phyloP scores from a whole-genome alignment of 2,888 invertebrate genomes.

The Ligdia adustata region DNA sequence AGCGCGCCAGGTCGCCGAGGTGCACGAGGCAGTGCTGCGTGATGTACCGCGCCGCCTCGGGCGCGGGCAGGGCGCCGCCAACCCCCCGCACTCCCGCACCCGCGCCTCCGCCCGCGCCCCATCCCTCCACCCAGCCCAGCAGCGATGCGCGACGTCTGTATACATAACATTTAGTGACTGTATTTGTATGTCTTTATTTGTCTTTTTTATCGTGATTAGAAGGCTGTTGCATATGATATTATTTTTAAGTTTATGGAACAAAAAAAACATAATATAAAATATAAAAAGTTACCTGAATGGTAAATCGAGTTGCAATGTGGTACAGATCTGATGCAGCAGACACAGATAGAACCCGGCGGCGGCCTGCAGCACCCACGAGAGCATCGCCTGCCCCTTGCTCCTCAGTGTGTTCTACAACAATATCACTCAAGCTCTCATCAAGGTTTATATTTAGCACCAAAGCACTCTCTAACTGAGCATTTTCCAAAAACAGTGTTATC shows the following conservation, averaged over 20 bases:
- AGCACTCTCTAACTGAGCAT: too few species aligned
- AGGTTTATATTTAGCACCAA: too few species aligned
- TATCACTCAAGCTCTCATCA: neutral
- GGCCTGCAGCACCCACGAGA: slow-evolving; percentile 92
- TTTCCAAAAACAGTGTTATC: too few species aligned
- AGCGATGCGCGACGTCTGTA: slow-evolving; percentile 71
- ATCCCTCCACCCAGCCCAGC: slow-evolving; percentile 70
- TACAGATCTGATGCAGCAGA: slow-evolving; percentile 91
- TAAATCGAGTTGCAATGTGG: slow-evolving; percentile 91
- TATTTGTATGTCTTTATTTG: too few species aligned
- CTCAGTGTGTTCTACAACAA: too few species aligned
- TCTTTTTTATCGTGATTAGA: too few species aligned
- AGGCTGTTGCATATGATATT: too few species aligned
- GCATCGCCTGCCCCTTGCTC: slow-evolving; percentile 89
- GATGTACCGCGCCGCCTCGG: slow-evolving; percentile 91
- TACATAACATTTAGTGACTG: too few species aligned
- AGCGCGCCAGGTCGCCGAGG: slow-evolving; percentile 93
- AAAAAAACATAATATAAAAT: too few species aligned
- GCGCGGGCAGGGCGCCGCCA: slow-evolving; percentile 74
- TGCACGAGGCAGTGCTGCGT: slow-evolving; percentile 96
- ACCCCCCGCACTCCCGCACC: slow-evolving; percentile 43
- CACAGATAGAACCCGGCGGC: slow-evolving; percentile 94
- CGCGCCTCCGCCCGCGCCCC: slow-evolving; percentile 59
- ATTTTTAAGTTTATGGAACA: too few species aligned
- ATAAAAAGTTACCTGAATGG: slow-evolving; percentile 88